Base-by-base conservation (phyloP, 2,797 vertebrate genomes). In the Luscinia megarhynchos region DNA sequence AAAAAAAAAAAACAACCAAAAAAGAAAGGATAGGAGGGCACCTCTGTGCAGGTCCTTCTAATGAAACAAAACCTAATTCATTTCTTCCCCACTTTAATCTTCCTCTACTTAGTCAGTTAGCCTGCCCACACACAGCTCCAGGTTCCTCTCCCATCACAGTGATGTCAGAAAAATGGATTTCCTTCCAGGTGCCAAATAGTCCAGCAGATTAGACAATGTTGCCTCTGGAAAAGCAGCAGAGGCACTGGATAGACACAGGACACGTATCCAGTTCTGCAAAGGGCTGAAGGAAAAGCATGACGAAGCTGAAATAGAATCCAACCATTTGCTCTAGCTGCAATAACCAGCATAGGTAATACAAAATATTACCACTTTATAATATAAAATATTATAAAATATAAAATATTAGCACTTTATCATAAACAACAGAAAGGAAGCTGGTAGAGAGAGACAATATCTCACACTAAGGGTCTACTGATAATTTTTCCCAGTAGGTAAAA, bases 131-230 rank as follows among this genome's bases (percentile, higher is more conserved):
- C 79, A 90, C 74, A 82, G 70, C 38, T 93, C 59, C 68, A 83
- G 36, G 82, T 95, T 81, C 78, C 66, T 88, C 46, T 91, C 85
- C 77, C 29, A 93, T 83, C 80, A 58, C 1, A 4, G 36, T 88
- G 89, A 94, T 95, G 89, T 91, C 89, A 93, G 89, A 82, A 96
- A 91, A 61, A 96, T 63, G 67, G 79, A 96, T 93, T 91, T 94
- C 89, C 63, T 87, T 93, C 59, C 11, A 3, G 62, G 36, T 96
- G 55, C 69, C 88, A 96, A 95, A 90, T 92, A 94, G 83, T 91
- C 81, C 55, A 85, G 38, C 63, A 93, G 82, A 92, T 89, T 61
- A 91, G 81, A 91, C 70, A 95, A 57, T 41, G 21, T 51, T 2
- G 4, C 70, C 76, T 83, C 77, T 27, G 2, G 74, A 85, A 93